A percentile compares a stretch with the other conserved stretches of the same genome.
phyloP scores from a whole-genome alignment of 2,113 vertebrate species.

The Leiothrix lutea region DNA sequence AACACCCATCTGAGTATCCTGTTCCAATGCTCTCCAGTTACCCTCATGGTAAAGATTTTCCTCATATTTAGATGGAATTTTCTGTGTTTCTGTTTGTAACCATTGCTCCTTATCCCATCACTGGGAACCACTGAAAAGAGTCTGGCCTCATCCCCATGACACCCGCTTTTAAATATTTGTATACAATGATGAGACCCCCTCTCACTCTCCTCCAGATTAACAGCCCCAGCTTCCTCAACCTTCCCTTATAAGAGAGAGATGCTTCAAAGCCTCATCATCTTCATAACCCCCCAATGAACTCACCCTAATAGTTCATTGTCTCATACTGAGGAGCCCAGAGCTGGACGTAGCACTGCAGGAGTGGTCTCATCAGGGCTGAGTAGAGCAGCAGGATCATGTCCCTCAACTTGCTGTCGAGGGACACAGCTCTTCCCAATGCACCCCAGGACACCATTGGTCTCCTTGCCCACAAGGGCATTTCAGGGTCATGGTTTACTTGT shows the following conservation, averaged over 20 bases:
- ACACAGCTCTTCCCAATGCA: background rate
- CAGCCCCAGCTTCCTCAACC: background rate
- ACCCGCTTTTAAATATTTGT: fast-evolving
- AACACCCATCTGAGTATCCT: too few relatives aligned
- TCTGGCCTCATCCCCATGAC: background rate
- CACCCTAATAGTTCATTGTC: background rate
- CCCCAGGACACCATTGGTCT: background rate
- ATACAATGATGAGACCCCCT: too few relatives aligned
- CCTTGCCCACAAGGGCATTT: background rate
- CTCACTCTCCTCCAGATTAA: background rate
- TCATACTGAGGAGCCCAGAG: background rate
- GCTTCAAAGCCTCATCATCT: background rate
- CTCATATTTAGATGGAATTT: background rate
- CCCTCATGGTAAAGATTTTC: background rate
- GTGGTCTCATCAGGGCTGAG: background rate
- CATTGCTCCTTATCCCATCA: background rate
- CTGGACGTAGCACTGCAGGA: background rate
- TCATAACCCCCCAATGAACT: background rate
- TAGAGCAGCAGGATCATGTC: background rate
- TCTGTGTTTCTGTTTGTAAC: background rate
- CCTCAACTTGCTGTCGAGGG: fast-evolving
- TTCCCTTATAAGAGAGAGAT: background rate
- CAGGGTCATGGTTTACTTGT: fast-evolving
- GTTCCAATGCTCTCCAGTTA: background rate
- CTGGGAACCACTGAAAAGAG: background rate